These are phyloP conservation scores for Asteroscopus sphinx DNA, from an alignment of 2,888 invertebrate genomes.

Conservation along the genomic window DNA sequence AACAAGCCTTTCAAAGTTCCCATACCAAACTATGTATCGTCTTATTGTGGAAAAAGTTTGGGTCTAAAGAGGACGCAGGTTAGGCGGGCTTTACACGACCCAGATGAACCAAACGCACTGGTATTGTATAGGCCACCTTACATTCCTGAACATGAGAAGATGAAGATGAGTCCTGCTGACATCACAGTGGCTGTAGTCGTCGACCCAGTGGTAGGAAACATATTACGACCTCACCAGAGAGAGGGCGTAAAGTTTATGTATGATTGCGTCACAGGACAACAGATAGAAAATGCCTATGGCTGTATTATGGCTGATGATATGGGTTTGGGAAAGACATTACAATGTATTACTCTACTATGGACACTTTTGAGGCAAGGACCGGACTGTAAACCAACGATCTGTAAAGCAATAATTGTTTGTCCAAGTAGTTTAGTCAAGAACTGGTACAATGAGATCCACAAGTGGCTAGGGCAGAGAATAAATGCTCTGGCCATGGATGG, in stretches of 20 bases:
- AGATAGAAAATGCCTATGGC: slow-evolving; percentile 96
- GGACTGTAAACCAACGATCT: slow-evolving; percentile 96
- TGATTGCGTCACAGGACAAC: slow-evolving; percentile 98
- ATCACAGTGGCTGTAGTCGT: slow-evolving; percentile 98
- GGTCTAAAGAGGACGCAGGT: slow-evolving; percentile 92
- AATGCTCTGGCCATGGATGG: slow-evolving; percentile 96
- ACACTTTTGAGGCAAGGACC: slow-evolving; percentile 98
- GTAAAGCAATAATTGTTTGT: slow-evolving; percentile 98
- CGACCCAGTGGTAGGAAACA: slow-evolving; percentile 96
- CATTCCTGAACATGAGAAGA: slow-evolving; percentile 95
- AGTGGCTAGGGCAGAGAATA: slow-evolving; percentile 97
- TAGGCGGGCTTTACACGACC: slow-evolving; percentile 96
- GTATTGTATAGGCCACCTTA: slow-evolving; percentile 96
- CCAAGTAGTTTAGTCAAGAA: slow-evolving; percentile 99
- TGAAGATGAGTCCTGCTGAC: slow-evolving; percentile 93
- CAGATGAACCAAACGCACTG: slow-evolving; percentile 97
- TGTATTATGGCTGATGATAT: slow-evolving; percentile 99
- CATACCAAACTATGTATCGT: slow-evolving; percentile 95
- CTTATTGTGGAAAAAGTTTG: slow-evolving; percentile 93
- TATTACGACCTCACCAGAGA: slow-evolving; percentile 98
- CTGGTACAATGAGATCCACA: slow-evolving; percentile 99
- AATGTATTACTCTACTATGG: slow-evolving; percentile 99
- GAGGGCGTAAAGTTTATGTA: slow-evolving; percentile 99
- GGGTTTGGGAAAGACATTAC: slow-evolving; percentile 99
- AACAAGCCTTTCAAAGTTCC: slow-evolving; percentile 97